Percentiles rank a stretch among this genome's conserved stretches.
These are phyloP conservation scores for Idaea straminata DNA, from an alignment of 2,888 invertebrate species.

Conservation along the genomic window DNA sequence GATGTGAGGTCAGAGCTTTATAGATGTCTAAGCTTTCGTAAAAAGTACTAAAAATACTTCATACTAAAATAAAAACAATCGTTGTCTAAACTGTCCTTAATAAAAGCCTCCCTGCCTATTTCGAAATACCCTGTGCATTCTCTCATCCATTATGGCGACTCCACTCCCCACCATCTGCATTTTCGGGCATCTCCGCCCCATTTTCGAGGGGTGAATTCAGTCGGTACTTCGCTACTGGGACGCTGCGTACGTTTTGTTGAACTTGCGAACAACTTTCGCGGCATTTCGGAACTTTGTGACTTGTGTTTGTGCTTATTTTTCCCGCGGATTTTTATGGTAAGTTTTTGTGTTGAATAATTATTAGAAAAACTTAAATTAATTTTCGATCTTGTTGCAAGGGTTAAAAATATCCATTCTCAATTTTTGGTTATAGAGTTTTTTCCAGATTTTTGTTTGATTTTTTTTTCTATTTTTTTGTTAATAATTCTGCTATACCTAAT, in stretches of 20 bases:
- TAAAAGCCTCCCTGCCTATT: neutral
- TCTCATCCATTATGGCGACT: slow-evolving; percentile 20
- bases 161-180: slow-evolving; percentile 42
- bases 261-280: slow-evolving; percentile 16
- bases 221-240: slow-evolving; percentile 15
- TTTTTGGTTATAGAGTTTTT: too few species aligned
- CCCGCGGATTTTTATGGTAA: slow-evolving; percentile 18
- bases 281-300: slow-evolving; percentile 20
- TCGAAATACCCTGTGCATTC: neutral
- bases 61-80: neutral
- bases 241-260: slow-evolving; percentile 14
- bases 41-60: neutral
- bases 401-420: too few species aligned
- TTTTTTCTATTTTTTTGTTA: too few species aligned
- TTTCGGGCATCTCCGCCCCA: slow-evolving; percentile 44
- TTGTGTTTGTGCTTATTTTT: slow-evolving; percentile 15
- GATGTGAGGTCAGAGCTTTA: too few species aligned
- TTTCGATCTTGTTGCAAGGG: neutral
- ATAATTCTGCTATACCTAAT: too few species aligned
- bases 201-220: slow-evolving; percentile 4
- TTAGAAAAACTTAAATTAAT: neutral
- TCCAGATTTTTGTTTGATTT: too few species aligned
- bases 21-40: too few species aligned
- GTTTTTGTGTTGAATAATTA: slow-evolving; percentile 13
- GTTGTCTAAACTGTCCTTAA: neutral